Base-by-base conservation (phyloP, 2,797 vertebrate species). In the Micromesistius poutassou region DNA sequence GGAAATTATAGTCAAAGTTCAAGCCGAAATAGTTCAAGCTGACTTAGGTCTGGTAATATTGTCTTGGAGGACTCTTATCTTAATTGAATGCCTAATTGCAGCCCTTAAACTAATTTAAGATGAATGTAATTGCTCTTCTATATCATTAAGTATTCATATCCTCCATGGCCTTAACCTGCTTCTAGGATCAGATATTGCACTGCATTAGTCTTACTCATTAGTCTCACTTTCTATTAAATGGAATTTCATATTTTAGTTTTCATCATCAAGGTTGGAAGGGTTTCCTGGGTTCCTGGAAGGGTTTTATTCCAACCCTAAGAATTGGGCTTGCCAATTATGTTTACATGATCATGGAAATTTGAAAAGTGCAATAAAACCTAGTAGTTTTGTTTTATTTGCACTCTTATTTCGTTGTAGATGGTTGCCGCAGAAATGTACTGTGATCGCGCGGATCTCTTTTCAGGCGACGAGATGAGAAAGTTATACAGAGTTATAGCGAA, bases 61-160 rank as follows among this genome's bases (percentile, higher is more conserved):
- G 55, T 62, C 55, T 62, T 55, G 46, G 46, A 55, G 46, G 46
- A 55, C 19, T 62, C n/a, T 62, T 62, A 62, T 62, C 55, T n/a
- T 62, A 62, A 62, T 62, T 25, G 6, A n/a, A 62, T 10, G 16
- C 16, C 1, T 62, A 62, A 62, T 62, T 62, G 55, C n/a, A 62
- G n/a, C 55, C 55, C n/a, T 9, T 62, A 10, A 62, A 25, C 55
- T 62, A 62, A 62, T 62, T 62, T 19, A 62, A 62, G 55, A 62
- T 9, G 55, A 62, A 22, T 55, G 55, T 62, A 62, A 62, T 62
- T 62, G 55, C 55, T 62, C 5, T n/a, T 62, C n/a, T 62, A 62
- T n/a, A 55, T 55, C n/a, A 62, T 62, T 62, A n/a, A 62, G n/a
- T 62, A 62, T 62, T 62, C 55, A 62, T 62, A 62, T 62, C 16